Conservation (phyloP, 2,797 vertebrate species). For the Rousettus madagascariensis region DNA sequence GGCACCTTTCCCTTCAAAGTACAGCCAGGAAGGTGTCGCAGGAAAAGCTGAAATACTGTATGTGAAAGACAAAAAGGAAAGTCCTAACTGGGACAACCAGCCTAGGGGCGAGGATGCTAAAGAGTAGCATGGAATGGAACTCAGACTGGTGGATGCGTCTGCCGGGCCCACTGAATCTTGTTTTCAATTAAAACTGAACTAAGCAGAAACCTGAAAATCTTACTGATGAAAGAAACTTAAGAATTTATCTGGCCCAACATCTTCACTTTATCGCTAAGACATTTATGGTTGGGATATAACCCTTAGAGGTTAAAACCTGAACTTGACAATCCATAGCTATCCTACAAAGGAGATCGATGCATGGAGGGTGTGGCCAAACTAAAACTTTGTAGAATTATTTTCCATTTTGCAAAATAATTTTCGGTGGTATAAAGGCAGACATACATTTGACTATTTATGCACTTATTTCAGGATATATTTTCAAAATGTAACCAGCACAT, state of each 20-base stretch:
- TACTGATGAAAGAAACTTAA: neutral
- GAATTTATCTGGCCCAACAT: neutral
- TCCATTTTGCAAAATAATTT: neutral
- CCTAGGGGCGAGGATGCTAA: neutral
- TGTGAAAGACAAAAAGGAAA: constrained; percentile 26
- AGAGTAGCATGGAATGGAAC: neutral
- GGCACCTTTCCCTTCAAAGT: neutral
- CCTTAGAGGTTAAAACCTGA: neutral
- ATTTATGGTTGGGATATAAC: neutral
- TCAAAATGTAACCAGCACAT: neutral
- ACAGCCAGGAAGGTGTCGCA: constrained; percentile 23
- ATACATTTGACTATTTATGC: neutral
- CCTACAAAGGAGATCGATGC: neutral
- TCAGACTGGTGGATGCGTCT: neutral
- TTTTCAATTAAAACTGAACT: neutral
- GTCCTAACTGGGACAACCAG: neutral
- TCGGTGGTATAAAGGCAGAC: neutral
- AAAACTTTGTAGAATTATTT: neutral
- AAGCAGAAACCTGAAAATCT: neutral
- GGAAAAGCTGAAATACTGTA: neutral
- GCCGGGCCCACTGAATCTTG: neutral
- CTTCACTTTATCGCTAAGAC: neutral
- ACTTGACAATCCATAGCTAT: neutral
- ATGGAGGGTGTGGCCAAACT: neutral
- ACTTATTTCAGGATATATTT: neutral